A percentile compares a stretch with the other conserved stretches of the same genome.
phyloP scores from a whole-genome alignment of 2,888 invertebrate genomes.

The Sinelater perroti region DNA sequence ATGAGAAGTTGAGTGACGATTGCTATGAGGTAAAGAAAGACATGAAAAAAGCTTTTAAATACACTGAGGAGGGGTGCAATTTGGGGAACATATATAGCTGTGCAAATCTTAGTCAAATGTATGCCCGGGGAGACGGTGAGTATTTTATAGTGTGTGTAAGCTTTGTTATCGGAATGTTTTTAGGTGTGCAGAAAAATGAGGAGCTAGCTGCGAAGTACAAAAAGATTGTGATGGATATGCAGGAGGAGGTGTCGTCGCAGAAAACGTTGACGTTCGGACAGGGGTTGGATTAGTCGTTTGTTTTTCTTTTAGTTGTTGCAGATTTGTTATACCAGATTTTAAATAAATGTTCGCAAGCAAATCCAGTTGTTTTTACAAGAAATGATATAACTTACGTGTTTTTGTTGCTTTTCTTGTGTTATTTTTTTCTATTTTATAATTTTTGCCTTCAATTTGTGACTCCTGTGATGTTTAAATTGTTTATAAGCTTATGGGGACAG shows the following conservation, averaged over 20 bases:
- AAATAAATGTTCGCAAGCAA: too few species aligned
- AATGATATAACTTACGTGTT: too few species aligned
- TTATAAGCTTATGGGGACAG: too few species aligned
- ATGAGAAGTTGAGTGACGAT: slow-evolving; percentile 49
- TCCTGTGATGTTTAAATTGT: too few species aligned
- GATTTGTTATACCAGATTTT: too few species aligned
- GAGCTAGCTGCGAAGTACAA: slow-evolving; percentile 78
- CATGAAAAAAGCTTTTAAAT: slow-evolving; percentile 80
- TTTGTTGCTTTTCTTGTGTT: too few species aligned
- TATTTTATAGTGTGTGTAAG: not conserved
- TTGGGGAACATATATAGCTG: slow-evolving; percentile 87
- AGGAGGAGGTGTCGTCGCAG: slow-evolving; percentile 68
- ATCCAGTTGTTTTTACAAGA: too few species aligned
- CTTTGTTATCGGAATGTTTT: slow-evolving; percentile 37
- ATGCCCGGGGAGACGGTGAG: slow-evolving; percentile 80
- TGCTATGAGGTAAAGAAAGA: slow-evolving; percentile 66
- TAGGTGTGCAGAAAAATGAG: slow-evolving; percentile 71
- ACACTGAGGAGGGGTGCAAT: slow-evolving; percentile 83
- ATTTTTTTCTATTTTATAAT: too few species aligned
- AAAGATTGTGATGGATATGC: slow-evolving; percentile 74
- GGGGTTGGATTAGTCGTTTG: too few species aligned
- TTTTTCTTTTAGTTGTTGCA: too few species aligned
- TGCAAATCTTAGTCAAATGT: slow-evolving; percentile 89
- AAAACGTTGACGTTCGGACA: slow-evolving; percentile 62
- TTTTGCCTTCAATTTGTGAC: too few species aligned